Evolutionary conservation across 2,888 invertebrate species (phyloP), one percentile per base, ranked within the genome.

Genomic region (Lepeophtheirus nordmannii): DNA sequence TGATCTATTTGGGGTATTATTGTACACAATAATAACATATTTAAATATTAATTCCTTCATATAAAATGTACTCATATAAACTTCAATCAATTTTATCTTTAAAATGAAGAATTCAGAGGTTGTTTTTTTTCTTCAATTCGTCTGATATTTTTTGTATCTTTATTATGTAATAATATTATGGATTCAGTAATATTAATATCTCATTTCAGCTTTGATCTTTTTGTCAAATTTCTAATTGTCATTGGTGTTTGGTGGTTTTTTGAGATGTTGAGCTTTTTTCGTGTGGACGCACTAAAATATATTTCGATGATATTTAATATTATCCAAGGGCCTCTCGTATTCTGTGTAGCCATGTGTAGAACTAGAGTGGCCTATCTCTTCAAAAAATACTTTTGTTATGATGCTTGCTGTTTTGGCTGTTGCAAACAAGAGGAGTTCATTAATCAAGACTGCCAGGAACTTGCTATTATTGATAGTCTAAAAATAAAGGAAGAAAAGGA

Each of bases 301-400:
- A 66, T 61, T 23, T 30, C 38, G 12, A 66, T 60, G 23, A 40
- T 66, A 11, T 66, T 66, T 60, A 66, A 41, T 41, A 37, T 66
- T 11, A 22, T 63, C 56, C 30, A 39, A 41, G 66, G 66, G 1
- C 66, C 66, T 11, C 41, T 61, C 2, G 20, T 66, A 20, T 66
- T 66, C 11, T 59, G 58, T 14, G 60, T 66, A 14, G 58, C 60
- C 40, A 66, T 66, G 66, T 66, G 59, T 23, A 11, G 66, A n/a
- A 66, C 66, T 2, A 38, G 66, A 40, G 66, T 66, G n/a, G 66
- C 66, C 30, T 66, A 30, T 37, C 60, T 66, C 39, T 66, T 66
- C 23, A 66, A 60, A 66, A 60, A 60, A 23, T 63, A 63, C 63
- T 63, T 63, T 63, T 63, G 63, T 30, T n/a, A 23, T 12, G 63